These are phyloP conservation scores for Yponomeuta malinellus DNA, from an alignment of 2,888 invertebrate genomes.

Conservation along the genomic window DNA sequence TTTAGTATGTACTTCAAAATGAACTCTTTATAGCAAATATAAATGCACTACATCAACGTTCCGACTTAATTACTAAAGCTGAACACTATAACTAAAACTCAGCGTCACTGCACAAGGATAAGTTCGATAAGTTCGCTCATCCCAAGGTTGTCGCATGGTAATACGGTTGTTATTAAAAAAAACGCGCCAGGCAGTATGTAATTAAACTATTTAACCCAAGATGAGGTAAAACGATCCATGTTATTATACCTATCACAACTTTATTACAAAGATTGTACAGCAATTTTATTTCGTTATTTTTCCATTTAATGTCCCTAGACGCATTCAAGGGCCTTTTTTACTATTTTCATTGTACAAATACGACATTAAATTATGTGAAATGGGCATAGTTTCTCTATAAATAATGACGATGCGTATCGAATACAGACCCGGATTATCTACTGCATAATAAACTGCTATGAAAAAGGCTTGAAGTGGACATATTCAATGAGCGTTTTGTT, in stretches of 20 bases:
- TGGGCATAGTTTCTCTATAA: constrained; percentile 6
- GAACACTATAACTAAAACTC: not conserved
- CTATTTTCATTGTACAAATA: constrained; percentile 5
- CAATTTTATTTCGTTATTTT: not conserved
- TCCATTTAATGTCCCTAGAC: not conserved
- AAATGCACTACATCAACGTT: constrained; percentile 6
- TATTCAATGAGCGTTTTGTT: constrained; percentile 13
- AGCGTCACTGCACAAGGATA: constrained; percentile 5
- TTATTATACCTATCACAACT: constrained; percentile 10
- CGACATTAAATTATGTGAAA: constrained; percentile 11
- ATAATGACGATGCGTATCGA: constrained; percentile 12
- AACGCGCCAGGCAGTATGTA: constrained; percentile 6
- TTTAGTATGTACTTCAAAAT: not conserved
- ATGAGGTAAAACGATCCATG: constrained; percentile 7
- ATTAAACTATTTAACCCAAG: constrained; percentile 13
- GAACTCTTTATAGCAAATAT: not conserved
- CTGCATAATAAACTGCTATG: constrained; percentile 9
- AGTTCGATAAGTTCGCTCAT: not conserved
- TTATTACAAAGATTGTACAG: constrained; percentile 6
- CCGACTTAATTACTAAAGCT: constrained; percentile 8
- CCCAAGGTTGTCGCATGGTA: constrained; percentile 2
- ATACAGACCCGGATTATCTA: constrained; percentile 10
- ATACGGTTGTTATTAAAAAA: constrained; percentile 6
- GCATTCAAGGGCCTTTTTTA: not conserved
- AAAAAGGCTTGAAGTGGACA: constrained; percentile 8